Percentiles rank a stretch among this genome's conserved stretches.
These are phyloP conservation scores for Heteronetta atricapilla DNA, from an alignment of 2,113 vertebrate genomes.

Conservation along the genomic window DNA sequence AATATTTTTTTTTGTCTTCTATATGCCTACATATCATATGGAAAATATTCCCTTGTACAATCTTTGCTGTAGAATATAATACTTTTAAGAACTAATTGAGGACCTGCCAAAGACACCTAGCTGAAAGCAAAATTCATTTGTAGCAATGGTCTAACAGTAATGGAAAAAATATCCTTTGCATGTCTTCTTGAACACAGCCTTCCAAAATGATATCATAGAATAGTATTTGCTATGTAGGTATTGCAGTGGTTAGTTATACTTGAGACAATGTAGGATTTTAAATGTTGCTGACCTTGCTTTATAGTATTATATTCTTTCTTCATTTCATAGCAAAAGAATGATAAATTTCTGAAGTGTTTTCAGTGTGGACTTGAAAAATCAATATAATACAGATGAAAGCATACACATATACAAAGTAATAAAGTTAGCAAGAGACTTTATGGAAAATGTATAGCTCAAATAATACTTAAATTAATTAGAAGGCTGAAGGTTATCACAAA, in stretches of 20 bases:
- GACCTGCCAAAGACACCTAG: fast-evolving
- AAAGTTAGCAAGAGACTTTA: background rate
- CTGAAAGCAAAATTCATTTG: background rate
- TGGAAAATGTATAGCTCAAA: background rate
- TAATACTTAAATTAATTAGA: constrained; percentile 1
- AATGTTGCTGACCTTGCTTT: background rate
- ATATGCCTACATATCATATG: background rate
- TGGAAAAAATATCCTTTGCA: background rate
- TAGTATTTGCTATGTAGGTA: background rate
- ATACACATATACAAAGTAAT: background rate
- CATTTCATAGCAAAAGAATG: background rate
- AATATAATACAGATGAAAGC: constrained; percentile 21
- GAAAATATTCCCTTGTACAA: background rate
- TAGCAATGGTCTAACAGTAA: background rate
- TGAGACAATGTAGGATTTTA: background rate
- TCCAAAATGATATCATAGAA: background rate
- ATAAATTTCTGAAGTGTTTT: constrained; percentile 25
- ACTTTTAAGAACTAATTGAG: background rate
- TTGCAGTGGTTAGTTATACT: background rate
- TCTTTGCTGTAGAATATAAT: background rate
- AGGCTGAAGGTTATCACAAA: background rate
- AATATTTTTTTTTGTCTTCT: background rate
- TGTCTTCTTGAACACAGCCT: background rate
- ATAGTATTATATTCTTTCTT: background rate
- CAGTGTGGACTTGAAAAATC: constrained; percentile 16